phyloP scores from a whole-genome alignment of 2,888 invertebrate genomes.

The Lissonota sp. region DNA sequence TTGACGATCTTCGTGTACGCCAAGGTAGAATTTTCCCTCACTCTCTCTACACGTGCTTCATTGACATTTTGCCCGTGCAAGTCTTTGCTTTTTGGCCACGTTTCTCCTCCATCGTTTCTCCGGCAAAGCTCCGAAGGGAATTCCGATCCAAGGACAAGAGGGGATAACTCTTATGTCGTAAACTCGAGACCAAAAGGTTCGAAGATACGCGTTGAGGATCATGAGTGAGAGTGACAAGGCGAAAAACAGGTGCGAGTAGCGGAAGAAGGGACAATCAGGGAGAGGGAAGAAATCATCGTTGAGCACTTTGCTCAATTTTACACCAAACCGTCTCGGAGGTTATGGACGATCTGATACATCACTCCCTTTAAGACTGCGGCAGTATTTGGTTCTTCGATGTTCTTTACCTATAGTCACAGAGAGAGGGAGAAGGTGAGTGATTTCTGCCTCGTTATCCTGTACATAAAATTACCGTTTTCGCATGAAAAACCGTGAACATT shows the following conservation, averaged over 20 bases:
- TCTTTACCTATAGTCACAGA: constrained; percentile 69
- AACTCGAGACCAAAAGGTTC: neutral
- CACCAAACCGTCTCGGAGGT: constrained; percentile 73
- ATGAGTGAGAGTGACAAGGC: constrained; percentile 32
- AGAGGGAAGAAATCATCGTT: constrained; percentile 68
- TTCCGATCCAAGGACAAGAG: neutral
- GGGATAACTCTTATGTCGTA: neutral
- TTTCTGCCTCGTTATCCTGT: constrained; percentile 69
- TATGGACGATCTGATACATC: constrained; percentile 80
- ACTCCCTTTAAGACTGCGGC: constrained; percentile 68
- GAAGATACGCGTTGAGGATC: too few relatives aligned
- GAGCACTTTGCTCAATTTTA: constrained; percentile 78
- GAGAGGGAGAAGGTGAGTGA: constrained; percentile 59
- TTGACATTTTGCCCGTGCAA: constrained; percentile 34
- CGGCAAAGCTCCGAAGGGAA: neutral
- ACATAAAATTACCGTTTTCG: too few relatives aligned
- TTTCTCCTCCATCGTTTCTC: neutral
- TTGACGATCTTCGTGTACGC: constrained; percentile 73
- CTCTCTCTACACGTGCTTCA: constrained; percentile 38
- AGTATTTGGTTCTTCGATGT: constrained; percentile 79
- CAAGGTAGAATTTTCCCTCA: constrained; percentile 30
- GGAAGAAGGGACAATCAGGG: constrained; percentile 56
- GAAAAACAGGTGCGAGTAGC: constrained; percentile 16
- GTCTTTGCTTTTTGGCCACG: neutral
- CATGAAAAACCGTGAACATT: too few relatives aligned